Conservation (phyloP, 2,888 invertebrate genomes). For the Cephalotes varians region DNA sequence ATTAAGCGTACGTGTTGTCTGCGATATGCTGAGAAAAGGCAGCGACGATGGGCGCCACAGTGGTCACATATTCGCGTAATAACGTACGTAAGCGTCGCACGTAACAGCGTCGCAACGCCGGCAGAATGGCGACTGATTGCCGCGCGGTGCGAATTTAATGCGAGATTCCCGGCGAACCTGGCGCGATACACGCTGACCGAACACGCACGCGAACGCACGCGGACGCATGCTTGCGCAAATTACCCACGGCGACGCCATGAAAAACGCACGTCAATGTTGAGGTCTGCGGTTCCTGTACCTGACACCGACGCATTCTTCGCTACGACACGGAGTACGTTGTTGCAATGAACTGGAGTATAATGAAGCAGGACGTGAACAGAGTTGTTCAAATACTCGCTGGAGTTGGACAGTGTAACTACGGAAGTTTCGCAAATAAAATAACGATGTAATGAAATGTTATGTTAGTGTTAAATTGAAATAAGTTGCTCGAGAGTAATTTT, state of each 20-base stretch:
- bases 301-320: constrained; percentile 41
- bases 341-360: constrained; percentile 1
- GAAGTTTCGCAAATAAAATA: constrained; percentile 11
- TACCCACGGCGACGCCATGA: constrained; percentile 33
- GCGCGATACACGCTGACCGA: constrained; percentile 56
- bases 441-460: constrained; percentile 14
- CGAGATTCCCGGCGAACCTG: constrained; percentile 73
- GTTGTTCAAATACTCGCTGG: background rate
- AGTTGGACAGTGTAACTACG: background rate
- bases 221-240: constrained; percentile 38
- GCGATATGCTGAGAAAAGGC: constrained; percentile 58
- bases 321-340: background rate
- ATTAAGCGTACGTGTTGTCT: constrained; percentile 75
- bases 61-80: constrained; percentile 73
- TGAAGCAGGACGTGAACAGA: constrained; percentile 17
- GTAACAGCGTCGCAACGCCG: constrained; percentile 75
- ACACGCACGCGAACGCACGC: constrained; percentile 28
- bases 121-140: constrained; percentile 81
- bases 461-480: background rate
- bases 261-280: constrained; percentile 45
- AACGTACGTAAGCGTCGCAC: constrained; percentile 78
- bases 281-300: constrained; percentile 24
- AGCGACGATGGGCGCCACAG: constrained; percentile 41
- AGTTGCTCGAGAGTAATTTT: background rate
- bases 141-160: constrained; percentile 77